phyloP scores from a whole-genome alignment of 2,888 invertebrate species.

The Plebejus melissa region DNA sequence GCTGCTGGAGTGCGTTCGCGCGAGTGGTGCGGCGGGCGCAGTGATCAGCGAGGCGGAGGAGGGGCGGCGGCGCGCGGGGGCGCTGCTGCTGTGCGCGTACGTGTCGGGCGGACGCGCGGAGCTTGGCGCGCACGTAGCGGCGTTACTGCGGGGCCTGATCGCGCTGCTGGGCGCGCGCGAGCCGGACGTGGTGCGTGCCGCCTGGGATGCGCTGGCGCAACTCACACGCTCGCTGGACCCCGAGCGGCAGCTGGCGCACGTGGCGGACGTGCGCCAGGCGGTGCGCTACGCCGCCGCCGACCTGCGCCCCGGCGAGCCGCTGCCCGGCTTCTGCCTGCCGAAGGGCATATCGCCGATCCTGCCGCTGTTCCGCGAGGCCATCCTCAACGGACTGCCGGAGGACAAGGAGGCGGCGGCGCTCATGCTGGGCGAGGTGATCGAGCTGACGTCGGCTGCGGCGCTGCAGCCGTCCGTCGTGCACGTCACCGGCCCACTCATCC shows the following conservation, averaged over 20 bases:
- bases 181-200: constrained; percentile 84
- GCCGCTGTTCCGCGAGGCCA: constrained; percentile 97
- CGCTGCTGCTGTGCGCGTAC: constrained; percentile 93
- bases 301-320: constrained; percentile 83
- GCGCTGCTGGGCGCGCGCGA: constrained; percentile 91
- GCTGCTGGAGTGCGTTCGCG: constrained; percentile 86
- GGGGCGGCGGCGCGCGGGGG: constrained; percentile 84
- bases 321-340: constrained; percentile 96
- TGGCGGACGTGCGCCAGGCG: constrained; percentile 94
- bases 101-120: constrained; percentile 94
- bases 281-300: constrained; percentile 94
- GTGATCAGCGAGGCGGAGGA: constrained; percentile 85
- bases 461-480: constrained; percentile 97
- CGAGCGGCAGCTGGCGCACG: constrained; percentile 90
- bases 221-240: constrained; percentile 93
- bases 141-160: constrained; percentile 91
- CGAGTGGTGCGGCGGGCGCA: constrained; percentile 78
- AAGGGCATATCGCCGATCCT: constrained; percentile 96
- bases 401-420: constrained; percentile 97
- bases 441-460: constrained; percentile 90
- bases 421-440: constrained; percentile 91
- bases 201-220: constrained; percentile 94
- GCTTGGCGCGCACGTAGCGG: constrained; percentile 91
- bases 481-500: constrained; percentile 98
- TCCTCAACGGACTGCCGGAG: constrained; percentile 96